Base-by-base conservation (phyloP, 2,797 vertebrate species). In the Limnodromus scolopaceus region DNA sequence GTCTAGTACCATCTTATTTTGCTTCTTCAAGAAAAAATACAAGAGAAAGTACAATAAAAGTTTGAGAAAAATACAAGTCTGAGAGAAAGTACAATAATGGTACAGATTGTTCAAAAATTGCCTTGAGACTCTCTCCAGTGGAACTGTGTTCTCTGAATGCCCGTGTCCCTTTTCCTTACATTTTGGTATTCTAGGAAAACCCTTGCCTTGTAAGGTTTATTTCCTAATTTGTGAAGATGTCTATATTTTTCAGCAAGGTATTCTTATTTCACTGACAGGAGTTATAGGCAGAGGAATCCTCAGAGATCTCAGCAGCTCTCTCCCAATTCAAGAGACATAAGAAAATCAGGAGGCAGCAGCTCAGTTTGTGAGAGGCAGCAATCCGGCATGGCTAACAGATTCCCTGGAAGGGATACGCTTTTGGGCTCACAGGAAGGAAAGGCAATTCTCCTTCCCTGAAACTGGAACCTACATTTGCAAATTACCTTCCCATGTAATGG, bases 1-100 rank as follows among this genome's bases (percentile, higher is more conserved):
- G 34, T 85, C 93, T 96, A 87, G 39, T 93, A 92, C 75, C 32
- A 87, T 91, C 77, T 96, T 95, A 85, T 97, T 97, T 94, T 93
- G 39, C 92, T 97, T 96, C 63, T 89, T 79, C 76, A 63, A 71
- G 65, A 27, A 93, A 77, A 63, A 27, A 24, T 72, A 32, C 64
- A 77, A 80, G 79, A 94, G 65, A 75, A 96, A 93, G 38, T 74
- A 84, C 70, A 94, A 45, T 61, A 84, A n/a, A 91, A 72, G 6
- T 57, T 38, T 27, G 18, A 76, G 55, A 89, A 76, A 83, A 87
- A 76, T 12, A 24, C 6, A 49, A 66, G 9, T 76, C 77, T 91
- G 45, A 84, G 63, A 94, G 65, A 76, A 92, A 95, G 46, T 82
- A 81, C 45, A 91, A 30, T 72, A 80, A 74, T 28, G 27, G 45